phyloP scores from a whole-genome alignment of 1,140 invertebrate species.

The Schmidtea mediterranea region DNA sequence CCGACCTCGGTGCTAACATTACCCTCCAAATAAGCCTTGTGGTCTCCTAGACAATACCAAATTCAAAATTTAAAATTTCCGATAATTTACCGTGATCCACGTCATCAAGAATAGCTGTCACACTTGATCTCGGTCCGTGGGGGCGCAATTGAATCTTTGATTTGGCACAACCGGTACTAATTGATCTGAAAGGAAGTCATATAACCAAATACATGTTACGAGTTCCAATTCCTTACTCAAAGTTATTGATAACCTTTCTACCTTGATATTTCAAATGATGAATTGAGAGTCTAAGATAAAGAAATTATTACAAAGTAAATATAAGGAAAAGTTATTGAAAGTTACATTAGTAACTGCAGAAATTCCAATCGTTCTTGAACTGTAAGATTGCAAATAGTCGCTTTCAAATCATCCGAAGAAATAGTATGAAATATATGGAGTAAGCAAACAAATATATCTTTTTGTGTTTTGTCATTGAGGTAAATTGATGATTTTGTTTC shows the following conservation, averaged over 20 bases:
- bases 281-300: slow-evolving; percentile 40
- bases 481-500: no score
- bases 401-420: no score
- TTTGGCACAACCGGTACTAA: slow-evolving; percentile 11
- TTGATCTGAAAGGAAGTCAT: slow-evolving; percentile 12
- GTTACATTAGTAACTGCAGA: no score
- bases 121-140: slow-evolving; percentile 16
- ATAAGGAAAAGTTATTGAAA: slow-evolving; percentile 13
- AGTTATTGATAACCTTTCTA: slow-evolving; percentile 39
- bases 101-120: background rate
- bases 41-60: slow-evolving; percentile 11
- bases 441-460: no score
- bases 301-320: slow-evolving; percentile 10
- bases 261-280: slow-evolving; percentile 64
- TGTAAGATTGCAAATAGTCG: no score
- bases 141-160: slow-evolving; percentile 9
- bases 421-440: no score
- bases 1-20: slow-evolving; percentile 67
- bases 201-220: background rate
- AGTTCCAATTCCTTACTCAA: slow-evolving; percentile 15
- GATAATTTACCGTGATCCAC: no score
- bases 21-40: slow-evolving; percentile 43
- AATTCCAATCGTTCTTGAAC: no score
- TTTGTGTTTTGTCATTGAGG: no score
- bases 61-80: background rate